Evolutionary conservation across 37 sponge, comb jelly and placozoan genomes (phyloP).

Genomic region (Ianthella basta): DNA sequence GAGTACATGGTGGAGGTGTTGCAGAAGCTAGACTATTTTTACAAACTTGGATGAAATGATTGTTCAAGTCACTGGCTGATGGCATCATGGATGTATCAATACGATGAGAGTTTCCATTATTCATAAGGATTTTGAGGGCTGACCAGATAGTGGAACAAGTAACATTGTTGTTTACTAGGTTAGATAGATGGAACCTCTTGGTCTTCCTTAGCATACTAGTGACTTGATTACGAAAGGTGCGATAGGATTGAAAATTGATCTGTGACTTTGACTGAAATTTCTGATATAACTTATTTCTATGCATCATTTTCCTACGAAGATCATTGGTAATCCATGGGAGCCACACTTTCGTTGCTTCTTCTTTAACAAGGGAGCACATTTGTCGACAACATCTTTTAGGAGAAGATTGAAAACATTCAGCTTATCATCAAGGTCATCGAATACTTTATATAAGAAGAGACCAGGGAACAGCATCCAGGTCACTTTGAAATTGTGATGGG

Average conservation of each 20-base stretch:
- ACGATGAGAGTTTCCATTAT: neutral
- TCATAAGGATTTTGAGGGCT: neutral
- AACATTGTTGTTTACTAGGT: neutral
- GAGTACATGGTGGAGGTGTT: neutral
- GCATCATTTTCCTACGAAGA: neutral
- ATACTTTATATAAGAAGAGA: neutral
- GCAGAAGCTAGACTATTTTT: neutral
- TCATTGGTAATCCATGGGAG: slow-evolving; percentile 14
- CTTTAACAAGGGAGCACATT: slow-evolving; percentile 29
- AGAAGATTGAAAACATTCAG: slow-evolving; percentile 5
- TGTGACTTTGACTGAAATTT: slow-evolving; percentile 16
- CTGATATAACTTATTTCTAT: slow-evolving; percentile 23
- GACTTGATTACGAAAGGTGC: slow-evolving; percentile 13
- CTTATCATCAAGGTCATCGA: slow-evolving; percentile 21
- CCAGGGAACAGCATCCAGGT: slow-evolving; percentile 12
- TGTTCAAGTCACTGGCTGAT: slow-evolving; percentile 21
- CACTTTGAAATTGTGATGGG: slow-evolving; percentile 16
- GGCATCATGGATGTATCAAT: neutral
- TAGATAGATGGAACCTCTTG: neutral
- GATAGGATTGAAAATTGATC: neutral
- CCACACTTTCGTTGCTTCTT: neutral
- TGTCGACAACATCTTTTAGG: slow-evolving; percentile 21
- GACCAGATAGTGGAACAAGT: slow-evolving; percentile 8
- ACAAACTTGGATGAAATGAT: slow-evolving; percentile 17
- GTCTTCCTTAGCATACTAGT: neutral